Evolutionary conservation across 2,888 invertebrate species (phyloP), one percentile per base, ranked within the genome.

Genomic region (Aleiodes alternator): DNA sequence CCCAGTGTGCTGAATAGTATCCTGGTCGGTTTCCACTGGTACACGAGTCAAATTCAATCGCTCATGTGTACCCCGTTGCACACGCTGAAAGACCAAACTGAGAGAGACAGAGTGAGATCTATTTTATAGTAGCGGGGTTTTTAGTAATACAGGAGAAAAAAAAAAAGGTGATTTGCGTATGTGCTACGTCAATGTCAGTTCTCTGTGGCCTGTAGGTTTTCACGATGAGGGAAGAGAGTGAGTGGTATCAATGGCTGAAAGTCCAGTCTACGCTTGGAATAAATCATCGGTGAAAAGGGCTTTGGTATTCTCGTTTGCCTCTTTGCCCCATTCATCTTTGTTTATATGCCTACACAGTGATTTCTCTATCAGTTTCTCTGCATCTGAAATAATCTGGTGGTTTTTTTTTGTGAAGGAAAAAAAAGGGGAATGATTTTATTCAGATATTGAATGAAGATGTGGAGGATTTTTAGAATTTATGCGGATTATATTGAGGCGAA

Each of bases 81-180:
- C 43, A 43, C 43, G 43, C 43, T 43, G 43, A 43, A 43, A 43
- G 43, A 43, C 43, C 11, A 8, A 43, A 8, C 5, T 7, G 43
- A 11, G 34, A 34, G 34, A 34, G 34, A 34, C 34, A 43, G 11
- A 43, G 8, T 7, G 7, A 43, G 43, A 43, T 43, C 43, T 43
- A 43, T 43, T 43, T 11, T 11, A 43, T 43, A 43, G 43, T 43
- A 23, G 3, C 9, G 11, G 29, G 57, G 66, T 72, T 72, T 72
- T 66, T 73, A 69, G 64, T 61, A 64, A 72, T 43, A 43, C 43
- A 73, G 75, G 64, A 23, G 2, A 23, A 23, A 23, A 23, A 23
- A 23, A 23, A 76, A 75, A 76, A 74, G 77, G 73, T 77, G 69
- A 79, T 79, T 77, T 74, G 75, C 61, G 53, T 79, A 72, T 66